Evolutionary conservation across 2,113 vertebrate species (phyloP).

Genomic region (Craseonycteris thonglongyai): DNA sequence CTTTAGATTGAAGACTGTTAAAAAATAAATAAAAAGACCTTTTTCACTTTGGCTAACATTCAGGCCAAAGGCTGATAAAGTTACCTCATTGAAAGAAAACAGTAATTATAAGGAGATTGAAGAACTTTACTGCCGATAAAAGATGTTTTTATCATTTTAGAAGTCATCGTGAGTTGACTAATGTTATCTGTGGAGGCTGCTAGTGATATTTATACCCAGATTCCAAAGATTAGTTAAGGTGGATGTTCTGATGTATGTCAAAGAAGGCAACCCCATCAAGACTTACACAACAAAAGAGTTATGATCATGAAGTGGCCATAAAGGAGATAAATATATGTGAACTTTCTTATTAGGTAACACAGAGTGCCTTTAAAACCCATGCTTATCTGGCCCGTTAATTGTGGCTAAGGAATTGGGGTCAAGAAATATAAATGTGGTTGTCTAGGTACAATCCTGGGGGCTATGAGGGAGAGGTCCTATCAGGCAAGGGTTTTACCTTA

Average conservation of each 20-base stretch:
- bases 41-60: background rate
- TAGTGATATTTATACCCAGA: background rate
- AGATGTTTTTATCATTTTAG: background rate
- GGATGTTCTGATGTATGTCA: background rate
- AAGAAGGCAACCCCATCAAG: background rate
- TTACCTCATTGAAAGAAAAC: background rate
- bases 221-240: background rate
- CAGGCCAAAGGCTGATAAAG: background rate
- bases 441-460: background rate
- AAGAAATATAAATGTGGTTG: background rate
- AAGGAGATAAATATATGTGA: background rate
- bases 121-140: background rate
- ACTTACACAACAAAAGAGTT: background rate
- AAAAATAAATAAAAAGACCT: background rate
- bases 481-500: background rate
- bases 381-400: background rate
- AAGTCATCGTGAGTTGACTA: background rate
- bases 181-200: background rate
- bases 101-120: background rate
- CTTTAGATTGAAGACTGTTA: background rate
- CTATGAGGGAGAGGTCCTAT: background rate
- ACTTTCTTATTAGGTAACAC: background rate
- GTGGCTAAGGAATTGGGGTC: background rate
- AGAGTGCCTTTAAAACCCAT: background rate
- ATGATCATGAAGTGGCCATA: background rate